Conservation (phyloP, 2,888 invertebrate species). For the Drosophila emarginata region DNA sequence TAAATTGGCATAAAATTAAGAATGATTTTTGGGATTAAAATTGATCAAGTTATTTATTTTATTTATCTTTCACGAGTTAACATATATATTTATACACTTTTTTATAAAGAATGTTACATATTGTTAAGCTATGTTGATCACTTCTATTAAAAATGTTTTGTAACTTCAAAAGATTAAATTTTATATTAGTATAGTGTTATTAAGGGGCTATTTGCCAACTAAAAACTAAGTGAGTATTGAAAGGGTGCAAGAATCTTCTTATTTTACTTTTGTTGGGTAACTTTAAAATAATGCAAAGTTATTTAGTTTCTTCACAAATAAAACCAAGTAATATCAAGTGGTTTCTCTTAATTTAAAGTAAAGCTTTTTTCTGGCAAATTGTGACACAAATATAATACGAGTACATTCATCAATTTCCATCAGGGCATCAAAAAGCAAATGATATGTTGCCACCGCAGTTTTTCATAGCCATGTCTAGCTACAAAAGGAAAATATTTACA, state of each 20-base stretch:
- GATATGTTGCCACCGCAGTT: constrained; percentile 7
- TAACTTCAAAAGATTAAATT: too few species aligned
- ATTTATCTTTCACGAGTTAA: not conserved
- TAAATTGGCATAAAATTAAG: constrained; percentile 17
- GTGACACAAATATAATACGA: not conserved
- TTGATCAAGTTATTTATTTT: not conserved
- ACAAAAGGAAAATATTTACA: constrained; percentile 66
- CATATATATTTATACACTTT: not conserved
- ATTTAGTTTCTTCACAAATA: not conserved
- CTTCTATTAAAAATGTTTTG: too few species aligned
- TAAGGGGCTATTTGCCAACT: too few species aligned
- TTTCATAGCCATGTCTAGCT: constrained; percentile 23
- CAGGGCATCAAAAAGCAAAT: constrained; percentile 41
- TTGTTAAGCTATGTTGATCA: too few species aligned
- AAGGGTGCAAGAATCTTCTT: too few species aligned
- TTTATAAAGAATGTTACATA: too few species aligned
- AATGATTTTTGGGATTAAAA: not conserved
- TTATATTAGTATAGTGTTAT: too few species aligned
- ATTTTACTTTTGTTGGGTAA: too few species aligned
- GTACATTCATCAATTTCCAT: constrained; percentile 64
- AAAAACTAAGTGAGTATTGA: too few species aligned
- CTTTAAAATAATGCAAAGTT: not conserved
- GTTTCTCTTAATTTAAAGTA: constrained; percentile 9
- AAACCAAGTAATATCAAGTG: constrained; percentile 37
- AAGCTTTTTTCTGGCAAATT: constrained; percentile 14